Percentiles rank a stretch among this genome's conserved stretches.
Evolutionary conservation across 2,888 invertebrate species (phyloP).

Genomic region (Criorhina ranunculi): DNA sequence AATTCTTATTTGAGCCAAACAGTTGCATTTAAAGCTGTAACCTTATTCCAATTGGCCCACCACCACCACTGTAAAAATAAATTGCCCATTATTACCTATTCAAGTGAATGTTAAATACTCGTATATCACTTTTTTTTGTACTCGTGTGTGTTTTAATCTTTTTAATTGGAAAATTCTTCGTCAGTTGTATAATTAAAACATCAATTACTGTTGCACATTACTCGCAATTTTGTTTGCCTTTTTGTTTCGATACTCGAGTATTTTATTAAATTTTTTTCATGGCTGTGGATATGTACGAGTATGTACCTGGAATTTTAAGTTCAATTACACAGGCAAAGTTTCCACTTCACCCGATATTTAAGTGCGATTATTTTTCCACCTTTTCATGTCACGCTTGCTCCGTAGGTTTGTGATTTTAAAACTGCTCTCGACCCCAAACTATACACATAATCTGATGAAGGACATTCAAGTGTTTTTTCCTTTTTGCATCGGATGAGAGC

Average conservation of each 20-base stretch:
- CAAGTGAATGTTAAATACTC: slow-evolving; percentile 18
- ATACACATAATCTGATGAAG: too few species aligned
- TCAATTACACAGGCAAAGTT: slow-evolving; percentile 14
- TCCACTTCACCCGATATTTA: background rate
- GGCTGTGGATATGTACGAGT: too few species aligned
- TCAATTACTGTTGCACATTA: slow-evolving; percentile 21
- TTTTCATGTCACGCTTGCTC: background rate
- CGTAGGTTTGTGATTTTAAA: background rate
- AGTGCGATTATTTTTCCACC: slow-evolving; percentile 9
- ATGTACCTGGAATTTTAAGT: slow-evolving; percentile 4
- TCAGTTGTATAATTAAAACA: slow-evolving; percentile 23
- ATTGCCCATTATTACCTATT: background rate
- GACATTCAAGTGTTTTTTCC: slow-evolving; percentile 6
- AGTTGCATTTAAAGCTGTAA: too few species aligned
- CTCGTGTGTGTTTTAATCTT: background rate
- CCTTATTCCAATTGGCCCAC: background rate
- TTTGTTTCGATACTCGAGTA: slow-evolving; percentile 15
- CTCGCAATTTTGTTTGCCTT: background rate
- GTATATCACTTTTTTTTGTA: background rate
- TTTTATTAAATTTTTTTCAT: slow-evolving; percentile 25
- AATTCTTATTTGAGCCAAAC: too few species aligned
- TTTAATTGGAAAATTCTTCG: slow-evolving; percentile 24
- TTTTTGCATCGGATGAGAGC: slow-evolving; percentile 20
- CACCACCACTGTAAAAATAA: background rate
- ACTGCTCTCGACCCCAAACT: slow-evolving; percentile 11